Base-by-base conservation (phyloP, 2,888 invertebrate genomes). In the Ectropis crepuscularia region DNA sequence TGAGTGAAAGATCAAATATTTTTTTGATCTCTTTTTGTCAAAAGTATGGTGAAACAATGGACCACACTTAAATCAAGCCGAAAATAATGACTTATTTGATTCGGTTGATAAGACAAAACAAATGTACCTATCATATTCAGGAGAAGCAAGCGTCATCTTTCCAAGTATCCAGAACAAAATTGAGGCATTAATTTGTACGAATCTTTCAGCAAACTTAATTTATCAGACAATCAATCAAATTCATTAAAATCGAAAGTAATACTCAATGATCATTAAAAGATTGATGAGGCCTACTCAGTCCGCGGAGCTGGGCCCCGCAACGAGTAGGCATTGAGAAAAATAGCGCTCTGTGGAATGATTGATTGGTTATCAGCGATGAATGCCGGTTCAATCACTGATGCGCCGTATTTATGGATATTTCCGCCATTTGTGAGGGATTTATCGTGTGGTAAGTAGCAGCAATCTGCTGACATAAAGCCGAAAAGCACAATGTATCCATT, bases 201-300 rank as follows among this genome's bases (percentile, higher is more conserved):
- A 28, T 28, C 16, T 28, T 28, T 28, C 16, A 28, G 16, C 16
- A 28, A 28, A 28, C 16, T 28, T 28, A 28, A 28, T 28, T 28
- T 28, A 36, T 0, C 9, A 37, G n/a, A 36, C 36, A 2, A 53
- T 50, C 48, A 48, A 63, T 63, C 53, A 58, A 38, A 48, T 54
- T 63, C 46, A 59, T 55, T 59, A 50, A 54, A 54, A 46, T 48
- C 6, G 50, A 63, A 57, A 53, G 45, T 57, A 57, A 53, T 64
- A 42, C 42, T 49, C 60, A 51, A 53, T 59, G 45, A 45, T 51
- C 65, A 57, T 60, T 68, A 60, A 58, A 63, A 67, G 62, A 70
- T 67, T 70, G 61, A 69, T 69, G 63, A 72, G 9, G 16, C 16
- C 16, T 28, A 28, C 16, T 28, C 16, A 28, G 16, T 28, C 16